A percentile compares a stretch with the other conserved stretches of the same genome.
phyloP scores from a whole-genome alignment of 2,888 invertebrate species.

The Agriopis leucophaearia region DNA sequence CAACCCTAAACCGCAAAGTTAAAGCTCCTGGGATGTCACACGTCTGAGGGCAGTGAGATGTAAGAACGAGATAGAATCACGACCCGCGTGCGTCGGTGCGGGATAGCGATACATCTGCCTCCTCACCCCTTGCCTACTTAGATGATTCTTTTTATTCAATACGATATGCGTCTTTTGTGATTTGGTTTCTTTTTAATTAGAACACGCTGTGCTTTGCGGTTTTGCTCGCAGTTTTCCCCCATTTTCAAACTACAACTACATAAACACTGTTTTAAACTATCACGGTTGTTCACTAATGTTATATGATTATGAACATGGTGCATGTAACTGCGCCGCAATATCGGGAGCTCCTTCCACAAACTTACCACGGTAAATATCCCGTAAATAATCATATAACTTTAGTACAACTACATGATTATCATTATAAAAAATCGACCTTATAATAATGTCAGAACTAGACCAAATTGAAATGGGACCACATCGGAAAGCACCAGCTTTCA shows the following conservation, averaged over 20 bases:
- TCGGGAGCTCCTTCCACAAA: too few species aligned
- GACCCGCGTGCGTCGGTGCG: conserved; percentile 53
- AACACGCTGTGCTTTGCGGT: neutral
- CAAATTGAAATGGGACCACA: too few species aligned
- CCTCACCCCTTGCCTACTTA: conserved; percentile 51
- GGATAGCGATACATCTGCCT: conserved; percentile 49
- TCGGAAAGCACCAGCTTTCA: too few species aligned
- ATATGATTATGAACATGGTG: too few species aligned
- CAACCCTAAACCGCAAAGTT: conserved; percentile 72
- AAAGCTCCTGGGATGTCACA: conserved; percentile 83
- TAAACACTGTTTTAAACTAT: too few species aligned
- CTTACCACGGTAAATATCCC: too few species aligned
- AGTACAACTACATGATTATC: too few species aligned
- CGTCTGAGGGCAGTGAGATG: conserved; percentile 80
- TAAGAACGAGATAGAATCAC: conserved; percentile 66
- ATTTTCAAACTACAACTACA: neutral
- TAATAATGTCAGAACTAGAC: too few species aligned
- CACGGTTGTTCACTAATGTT: too few species aligned
- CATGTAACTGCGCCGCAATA: too few species aligned
- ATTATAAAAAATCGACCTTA: too few species aligned
- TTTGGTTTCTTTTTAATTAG: conserved; percentile 37
- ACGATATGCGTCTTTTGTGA: conserved; percentile 60
- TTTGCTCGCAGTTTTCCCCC: neutral
- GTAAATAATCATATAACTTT: too few species aligned
- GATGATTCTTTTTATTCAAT: conserved; percentile 68